A percentile compares a stretch with the other conserved stretches of the same genome.
phyloP scores from a whole-genome alignment of 1,140 invertebrate genomes.

The Ooceraea biroi region DNA sequence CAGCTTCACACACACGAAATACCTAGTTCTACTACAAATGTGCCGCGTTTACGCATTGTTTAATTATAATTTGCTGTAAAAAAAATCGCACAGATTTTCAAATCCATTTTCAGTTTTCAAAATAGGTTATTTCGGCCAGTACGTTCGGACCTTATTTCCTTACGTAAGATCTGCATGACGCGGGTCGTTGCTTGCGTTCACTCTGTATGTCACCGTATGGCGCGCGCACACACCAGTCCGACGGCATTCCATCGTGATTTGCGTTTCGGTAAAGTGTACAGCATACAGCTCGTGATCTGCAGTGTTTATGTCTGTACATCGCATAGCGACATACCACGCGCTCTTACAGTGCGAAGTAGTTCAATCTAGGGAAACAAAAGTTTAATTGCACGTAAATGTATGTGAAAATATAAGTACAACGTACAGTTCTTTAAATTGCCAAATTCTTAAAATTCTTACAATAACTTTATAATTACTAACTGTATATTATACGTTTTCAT shows the following conservation, averaged over 20 bases:
- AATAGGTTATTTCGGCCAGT: constrained; percentile 1
- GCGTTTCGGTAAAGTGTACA: constrained; percentile 82
- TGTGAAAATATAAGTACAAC: background rate
- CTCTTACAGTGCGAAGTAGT: constrained; percentile 6
- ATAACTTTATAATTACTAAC: no score
- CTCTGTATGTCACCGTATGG: constrained; percentile 83
- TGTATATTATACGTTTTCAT: no score
- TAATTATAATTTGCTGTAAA: no score
- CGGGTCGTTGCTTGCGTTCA: constrained; percentile 78
- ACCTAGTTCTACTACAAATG: no score
- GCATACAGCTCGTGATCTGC: constrained; percentile 63
- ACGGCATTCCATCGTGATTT: constrained; percentile 85
- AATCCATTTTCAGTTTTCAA: background rate
- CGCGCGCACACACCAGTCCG: constrained; percentile 78
- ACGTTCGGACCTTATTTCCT: constrained; percentile 74
- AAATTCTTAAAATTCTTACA: no score
- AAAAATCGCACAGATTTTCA: no score
- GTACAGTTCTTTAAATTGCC: background rate
- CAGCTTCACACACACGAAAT: no score
- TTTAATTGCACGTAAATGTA: background rate
- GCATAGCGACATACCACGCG: background rate
- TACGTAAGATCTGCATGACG: constrained; percentile 79
- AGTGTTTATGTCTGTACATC: constrained; percentile 70
- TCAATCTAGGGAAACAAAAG: background rate
- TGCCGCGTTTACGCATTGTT: no score